Conservation (phyloP, 2,797 vertebrate species). For the Ambastaia sidthimunki region DNA sequence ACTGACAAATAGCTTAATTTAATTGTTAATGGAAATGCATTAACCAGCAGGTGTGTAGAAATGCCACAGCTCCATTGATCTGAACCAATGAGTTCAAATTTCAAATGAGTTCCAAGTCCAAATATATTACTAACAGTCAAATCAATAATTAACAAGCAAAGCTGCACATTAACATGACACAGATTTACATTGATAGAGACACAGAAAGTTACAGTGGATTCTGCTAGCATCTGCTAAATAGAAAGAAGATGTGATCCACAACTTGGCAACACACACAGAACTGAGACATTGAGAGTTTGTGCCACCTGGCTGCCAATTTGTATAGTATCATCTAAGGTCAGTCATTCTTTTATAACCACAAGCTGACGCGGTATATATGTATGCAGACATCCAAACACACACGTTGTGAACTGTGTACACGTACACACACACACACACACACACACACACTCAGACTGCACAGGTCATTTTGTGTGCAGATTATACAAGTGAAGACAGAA, state of each 20-base stretch:
- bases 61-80: background rate
- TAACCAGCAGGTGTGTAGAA: background rate
- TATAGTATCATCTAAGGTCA: background rate
- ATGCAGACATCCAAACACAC: background rate
- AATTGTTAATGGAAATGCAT: background rate
- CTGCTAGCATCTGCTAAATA: background rate
- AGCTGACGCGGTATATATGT: background rate
- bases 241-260: background rate
- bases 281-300: background rate
- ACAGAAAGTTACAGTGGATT: background rate
- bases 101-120: slow-evolving; percentile 11
- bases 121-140: background rate
- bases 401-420: background rate
- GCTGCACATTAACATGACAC: slow-evolving; percentile 7
- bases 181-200: background rate
- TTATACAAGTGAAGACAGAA: slow-evolving; percentile 23
- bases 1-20: slow-evolving; percentile 3
- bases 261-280: background rate
- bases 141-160: slow-evolving; percentile 28
- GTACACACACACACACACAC: too few relatives aligned
- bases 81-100: slow-evolving; percentile 28
- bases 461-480: too few relatives aligned
- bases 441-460: too few relatives aligned
- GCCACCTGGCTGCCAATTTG: background rate
- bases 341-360: background rate